phyloP scores from a whole-genome alignment of 2,113 vertebrate species.

The Myrmophylax atrothorax region DNA sequence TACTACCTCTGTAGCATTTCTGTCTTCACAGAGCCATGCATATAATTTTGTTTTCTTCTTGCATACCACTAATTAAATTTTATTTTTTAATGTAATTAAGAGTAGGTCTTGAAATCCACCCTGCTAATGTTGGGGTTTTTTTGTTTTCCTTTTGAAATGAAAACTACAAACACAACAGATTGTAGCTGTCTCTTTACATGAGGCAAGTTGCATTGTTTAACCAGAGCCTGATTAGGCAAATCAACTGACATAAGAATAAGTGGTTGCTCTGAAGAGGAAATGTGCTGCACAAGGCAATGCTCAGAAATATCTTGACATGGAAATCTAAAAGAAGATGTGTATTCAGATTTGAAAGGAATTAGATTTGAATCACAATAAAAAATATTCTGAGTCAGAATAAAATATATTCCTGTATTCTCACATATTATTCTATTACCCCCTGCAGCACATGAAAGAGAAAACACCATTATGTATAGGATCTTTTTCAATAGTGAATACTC shows the following conservation, averaged over 20 bases:
- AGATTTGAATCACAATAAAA: not conserved
- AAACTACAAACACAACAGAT: constrained; percentile 27
- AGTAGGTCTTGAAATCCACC: not conserved
- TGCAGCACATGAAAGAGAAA: not conserved
- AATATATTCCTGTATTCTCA: not conserved
- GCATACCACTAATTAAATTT: not conserved
- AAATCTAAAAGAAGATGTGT: not conserved
- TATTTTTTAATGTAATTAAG: constrained; percentile 26
- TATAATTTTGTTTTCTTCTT: not conserved
- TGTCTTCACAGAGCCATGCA: not conserved
- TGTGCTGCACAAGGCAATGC: not conserved
- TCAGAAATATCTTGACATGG: constrained; percentile 2
- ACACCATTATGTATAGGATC: not conserved
- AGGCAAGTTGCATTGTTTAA: not conserved
- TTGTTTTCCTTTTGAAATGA: constrained; percentile 14
- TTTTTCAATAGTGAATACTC: not conserved
- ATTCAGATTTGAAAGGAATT: not conserved
- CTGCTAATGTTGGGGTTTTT: not conserved
- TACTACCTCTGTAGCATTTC: not conserved
- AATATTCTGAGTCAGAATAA: not conserved
- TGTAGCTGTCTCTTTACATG: constrained; percentile 12
- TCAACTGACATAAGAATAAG: not conserved
- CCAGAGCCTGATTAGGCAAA: constrained; percentile 40
- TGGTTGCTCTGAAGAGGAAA: not conserved
- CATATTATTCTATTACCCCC: not conserved